phyloP scores from a whole-genome alignment of 2,888 invertebrate genomes.

The Mimas tiliae region DNA sequence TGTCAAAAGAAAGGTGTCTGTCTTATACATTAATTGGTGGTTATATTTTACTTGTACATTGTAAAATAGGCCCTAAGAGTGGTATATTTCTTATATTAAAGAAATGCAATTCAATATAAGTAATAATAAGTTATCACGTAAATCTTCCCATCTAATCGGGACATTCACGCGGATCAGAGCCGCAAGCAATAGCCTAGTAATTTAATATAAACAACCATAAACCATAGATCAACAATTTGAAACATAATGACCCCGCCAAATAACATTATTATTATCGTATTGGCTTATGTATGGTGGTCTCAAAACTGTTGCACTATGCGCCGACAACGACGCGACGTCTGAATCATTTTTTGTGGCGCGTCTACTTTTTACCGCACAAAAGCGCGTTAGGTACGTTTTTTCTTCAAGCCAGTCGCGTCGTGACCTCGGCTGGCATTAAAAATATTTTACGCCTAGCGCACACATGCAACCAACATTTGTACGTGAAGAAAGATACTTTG shows the following conservation, averaged over 20 bases:
- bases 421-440: constrained; percentile 79
- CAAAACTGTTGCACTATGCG: constrained; percentile 34
- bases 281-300: constrained; percentile 24
- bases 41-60: too few relatives aligned
- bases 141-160: too few relatives aligned
- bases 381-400: constrained; percentile 70
- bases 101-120: background rate
- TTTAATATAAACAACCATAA: background rate
- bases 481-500: constrained; percentile 16
- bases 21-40: too few relatives aligned
- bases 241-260: background rate
- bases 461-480: constrained; percentile 51
- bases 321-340: constrained; percentile 47
- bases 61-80: too few relatives aligned
- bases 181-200: background rate
- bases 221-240: background rate
- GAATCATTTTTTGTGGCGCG: constrained; percentile 71
- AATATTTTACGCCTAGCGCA: constrained; percentile 68
- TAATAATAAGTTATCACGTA: background rate
- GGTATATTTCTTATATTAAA: background rate
- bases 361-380: constrained; percentile 69
- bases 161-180: too few relatives aligned
- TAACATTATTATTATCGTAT: constrained; percentile 12
- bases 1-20: too few relatives aligned
- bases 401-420: constrained; percentile 65